Conservation (phyloP, 2,888 invertebrate genomes). For the Leucozona laternaria region DNA sequence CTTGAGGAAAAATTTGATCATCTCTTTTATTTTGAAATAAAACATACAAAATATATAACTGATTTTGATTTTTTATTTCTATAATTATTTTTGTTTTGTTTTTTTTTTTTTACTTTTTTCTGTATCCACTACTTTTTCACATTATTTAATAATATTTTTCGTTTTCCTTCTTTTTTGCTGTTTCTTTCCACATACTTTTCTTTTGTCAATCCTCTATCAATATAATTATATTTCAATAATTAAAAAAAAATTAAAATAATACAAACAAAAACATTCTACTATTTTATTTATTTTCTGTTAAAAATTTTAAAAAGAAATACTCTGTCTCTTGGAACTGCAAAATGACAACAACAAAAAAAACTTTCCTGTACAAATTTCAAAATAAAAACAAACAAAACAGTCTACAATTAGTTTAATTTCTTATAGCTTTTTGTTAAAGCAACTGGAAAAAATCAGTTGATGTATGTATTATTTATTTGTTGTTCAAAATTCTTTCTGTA, state of each 20-base stretch:
- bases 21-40: constrained; percentile 15
- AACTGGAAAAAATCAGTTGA: constrained; percentile 75
- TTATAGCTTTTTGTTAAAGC: constrained; percentile 51
- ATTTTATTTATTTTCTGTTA: constrained; percentile 48
- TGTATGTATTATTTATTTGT: constrained; percentile 30
- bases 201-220: constrained; percentile 49
- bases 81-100: constrained; percentile 67
- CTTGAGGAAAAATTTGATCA: not conserved
- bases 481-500: not conserved
- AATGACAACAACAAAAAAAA: constrained; percentile 32
- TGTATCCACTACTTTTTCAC: constrained; percentile 73
- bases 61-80: constrained; percentile 75
- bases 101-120: constrained; percentile 55
- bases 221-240: constrained; percentile 58
- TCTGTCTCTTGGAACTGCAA: constrained; percentile 36
- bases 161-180: constrained; percentile 16
- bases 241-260: constrained; percentile 52
- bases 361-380: constrained; percentile 68
- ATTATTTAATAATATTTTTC: constrained; percentile 65
- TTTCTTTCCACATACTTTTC: constrained; percentile 41
- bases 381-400: constrained; percentile 58
- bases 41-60: constrained; percentile 53
- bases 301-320: constrained; percentile 37
- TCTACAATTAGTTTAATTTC: constrained; percentile 32
- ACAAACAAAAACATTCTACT: constrained; percentile 60